phyloP scores from a whole-genome alignment of 1,140 invertebrate species.

The Listronotus bonariensis region DNA sequence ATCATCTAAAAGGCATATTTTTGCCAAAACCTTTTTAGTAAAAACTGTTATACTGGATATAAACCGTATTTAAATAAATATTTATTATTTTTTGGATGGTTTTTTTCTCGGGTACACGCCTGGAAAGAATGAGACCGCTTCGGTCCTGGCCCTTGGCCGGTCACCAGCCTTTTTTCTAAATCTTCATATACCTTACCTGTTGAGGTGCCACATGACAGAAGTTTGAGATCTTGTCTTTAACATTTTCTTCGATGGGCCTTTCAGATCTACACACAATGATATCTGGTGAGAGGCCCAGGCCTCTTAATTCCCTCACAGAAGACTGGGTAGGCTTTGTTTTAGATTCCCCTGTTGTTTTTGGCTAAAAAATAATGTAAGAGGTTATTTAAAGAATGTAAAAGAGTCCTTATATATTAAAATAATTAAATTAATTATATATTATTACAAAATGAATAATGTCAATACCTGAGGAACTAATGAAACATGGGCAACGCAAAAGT shows the following conservation, averaged over 20 bases:
- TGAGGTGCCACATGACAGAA: slow-evolving; percentile 95
- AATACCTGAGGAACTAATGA: slow-evolving; percentile 88
- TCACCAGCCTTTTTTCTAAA: too few relatives aligned
- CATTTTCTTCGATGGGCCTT: slow-evolving; percentile 75
- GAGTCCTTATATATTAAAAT: too few relatives aligned
- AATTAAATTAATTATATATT: too few relatives aligned
- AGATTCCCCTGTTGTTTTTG: slow-evolving; percentile 83
- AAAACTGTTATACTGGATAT: too few relatives aligned
- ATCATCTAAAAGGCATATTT: too few relatives aligned
- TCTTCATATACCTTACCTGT: slow-evolving; percentile 74
- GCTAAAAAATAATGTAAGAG: slow-evolving; percentile 42
- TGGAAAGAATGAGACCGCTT: too few relatives aligned
- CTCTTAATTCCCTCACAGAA: slow-evolving; percentile 89
- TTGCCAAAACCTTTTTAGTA: too few relatives aligned
- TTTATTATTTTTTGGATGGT: too few relatives aligned
- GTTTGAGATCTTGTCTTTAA: slow-evolving; percentile 94
- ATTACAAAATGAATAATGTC: neutral
- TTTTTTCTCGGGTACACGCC: too few relatives aligned
- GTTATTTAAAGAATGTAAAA: too few relatives aligned
- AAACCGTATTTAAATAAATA: too few relatives aligned
- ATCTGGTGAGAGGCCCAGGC: slow-evolving; percentile 93
- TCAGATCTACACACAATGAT: slow-evolving; percentile 94
- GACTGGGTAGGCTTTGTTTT: slow-evolving; percentile 99
- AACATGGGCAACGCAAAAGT: slow-evolving; percentile 96
- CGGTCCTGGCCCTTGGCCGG: too few relatives aligned